Percentiles rank a stretch among this genome's conserved stretches.
Evolutionary conservation across 2,888 invertebrate genomes (phyloP).

Genomic region (Mesorhabditis belari): DNA sequence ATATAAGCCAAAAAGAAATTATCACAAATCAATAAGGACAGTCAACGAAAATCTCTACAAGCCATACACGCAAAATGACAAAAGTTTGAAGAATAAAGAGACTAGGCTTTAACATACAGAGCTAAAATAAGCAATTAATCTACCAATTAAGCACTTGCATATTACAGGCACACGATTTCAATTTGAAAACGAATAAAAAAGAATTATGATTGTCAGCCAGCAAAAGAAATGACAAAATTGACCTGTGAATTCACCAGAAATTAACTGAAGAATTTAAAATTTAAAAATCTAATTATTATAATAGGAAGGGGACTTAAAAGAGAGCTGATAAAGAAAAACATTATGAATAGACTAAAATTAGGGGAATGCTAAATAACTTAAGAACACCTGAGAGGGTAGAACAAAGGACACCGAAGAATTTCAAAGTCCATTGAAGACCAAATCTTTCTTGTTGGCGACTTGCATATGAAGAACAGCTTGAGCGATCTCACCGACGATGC

Average conservation of each 20-base stretch:
- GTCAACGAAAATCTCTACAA: no score
- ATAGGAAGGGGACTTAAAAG: background rate
- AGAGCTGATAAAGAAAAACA: background rate
- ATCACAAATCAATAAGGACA: no score
- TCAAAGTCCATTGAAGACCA: background rate
- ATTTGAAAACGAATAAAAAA: no score
- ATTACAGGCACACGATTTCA: no score
- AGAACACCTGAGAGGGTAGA: background rate
- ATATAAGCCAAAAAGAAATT: no score
- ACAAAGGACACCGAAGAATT: background rate
- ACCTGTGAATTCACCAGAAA: background rate
- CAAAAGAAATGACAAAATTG: no score
- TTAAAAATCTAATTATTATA: background rate
- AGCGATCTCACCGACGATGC: background rate
- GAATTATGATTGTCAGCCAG: no score
- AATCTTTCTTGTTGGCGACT: background rate
- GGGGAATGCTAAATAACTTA: background rate
- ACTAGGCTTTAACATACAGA: no score
- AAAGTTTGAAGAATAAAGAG: no score
- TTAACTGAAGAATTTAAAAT: background rate
- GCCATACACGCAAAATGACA: no score
- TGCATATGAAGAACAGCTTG: background rate
- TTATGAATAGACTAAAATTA: background rate
- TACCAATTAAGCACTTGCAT: no score
- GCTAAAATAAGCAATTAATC: no score